These are phyloP conservation scores for Avahi laniger DNA, from an alignment of 2,797 vertebrate species.

Conservation along the genomic window DNA sequence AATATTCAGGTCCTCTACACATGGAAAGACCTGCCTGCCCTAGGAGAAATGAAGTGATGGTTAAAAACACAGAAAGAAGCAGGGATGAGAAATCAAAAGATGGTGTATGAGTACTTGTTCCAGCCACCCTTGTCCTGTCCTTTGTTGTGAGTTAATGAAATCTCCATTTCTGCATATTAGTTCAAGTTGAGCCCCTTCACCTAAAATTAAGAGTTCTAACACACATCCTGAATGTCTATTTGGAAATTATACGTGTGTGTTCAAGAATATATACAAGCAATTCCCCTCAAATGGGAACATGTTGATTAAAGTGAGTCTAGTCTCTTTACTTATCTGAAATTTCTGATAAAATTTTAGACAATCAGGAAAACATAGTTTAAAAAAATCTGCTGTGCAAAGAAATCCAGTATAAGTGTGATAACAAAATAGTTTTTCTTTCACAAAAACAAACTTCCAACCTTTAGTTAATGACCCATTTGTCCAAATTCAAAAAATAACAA, in stretches of 20 bases:
- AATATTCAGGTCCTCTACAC: not conserved
- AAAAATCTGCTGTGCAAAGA: not conserved
- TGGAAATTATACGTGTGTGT: not conserved
- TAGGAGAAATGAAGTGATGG: not conserved
- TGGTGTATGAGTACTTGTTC: not conserved
- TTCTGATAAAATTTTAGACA: not conserved
- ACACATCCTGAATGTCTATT: not conserved
- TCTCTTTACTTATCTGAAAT: not conserved
- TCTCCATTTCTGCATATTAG: not conserved
- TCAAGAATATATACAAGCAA: not conserved
- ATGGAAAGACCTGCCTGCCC: not conserved
- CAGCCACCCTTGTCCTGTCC: not conserved
- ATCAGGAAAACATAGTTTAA: not conserved
- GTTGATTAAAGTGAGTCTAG: not conserved
- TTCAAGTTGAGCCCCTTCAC: not conserved
- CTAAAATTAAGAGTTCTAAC: not conserved
- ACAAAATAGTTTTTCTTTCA: not conserved
- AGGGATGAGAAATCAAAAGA: not conserved
- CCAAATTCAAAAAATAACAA: slow-evolving; percentile 30
- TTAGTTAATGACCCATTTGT: not conserved
- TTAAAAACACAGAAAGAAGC: not conserved
- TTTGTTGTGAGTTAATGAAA: not conserved
- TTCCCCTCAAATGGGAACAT: not conserved
- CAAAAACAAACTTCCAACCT: not conserved
- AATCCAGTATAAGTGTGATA: not conserved